Conservation (phyloP, 2,113 vertebrate genomes). For the Larimichthys crocea region DNA sequence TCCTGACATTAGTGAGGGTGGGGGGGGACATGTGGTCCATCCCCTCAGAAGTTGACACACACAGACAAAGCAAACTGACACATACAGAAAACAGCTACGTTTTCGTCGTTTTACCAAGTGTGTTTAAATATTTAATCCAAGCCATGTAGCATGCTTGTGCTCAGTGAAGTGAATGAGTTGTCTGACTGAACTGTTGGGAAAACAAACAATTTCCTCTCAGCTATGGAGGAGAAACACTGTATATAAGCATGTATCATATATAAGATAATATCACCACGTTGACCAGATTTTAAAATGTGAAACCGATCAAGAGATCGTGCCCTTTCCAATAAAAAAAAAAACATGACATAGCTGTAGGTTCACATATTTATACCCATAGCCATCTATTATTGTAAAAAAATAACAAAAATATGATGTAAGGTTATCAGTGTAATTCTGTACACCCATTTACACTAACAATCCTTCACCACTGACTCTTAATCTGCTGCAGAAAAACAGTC, state of each 20-base stretch:
- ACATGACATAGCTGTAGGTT: not conserved
- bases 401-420: not conserved
- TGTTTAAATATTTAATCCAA: conserved; percentile 57
- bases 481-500: conserved; percentile 22
- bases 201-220: conserved; percentile 29
- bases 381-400: not conserved
- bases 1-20: conserved; percentile 92
- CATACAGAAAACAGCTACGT: not conserved
- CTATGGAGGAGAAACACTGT: conserved; percentile 4
- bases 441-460: conserved; percentile 7
- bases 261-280: conserved; percentile 11
- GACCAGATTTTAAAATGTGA: conserved; percentile 2
- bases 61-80: conserved; percentile 2
- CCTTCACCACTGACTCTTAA: conserved; percentile 18
- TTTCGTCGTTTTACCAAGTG: conserved; percentile 10
- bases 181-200: conserved; percentile 38
- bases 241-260: not conserved
- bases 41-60: conserved; percentile 55
- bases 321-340: not conserved
- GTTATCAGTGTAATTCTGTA: conserved; percentile 1
- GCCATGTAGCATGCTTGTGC: conserved; percentile 9
- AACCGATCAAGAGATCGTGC: not conserved
- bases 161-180: conserved; percentile 31
- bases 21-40: conserved; percentile 84
- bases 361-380: not conserved